phyloP scores from a whole-genome alignment of 2,797 vertebrate genomes.

The Craterocephalus amniculus region DNA sequence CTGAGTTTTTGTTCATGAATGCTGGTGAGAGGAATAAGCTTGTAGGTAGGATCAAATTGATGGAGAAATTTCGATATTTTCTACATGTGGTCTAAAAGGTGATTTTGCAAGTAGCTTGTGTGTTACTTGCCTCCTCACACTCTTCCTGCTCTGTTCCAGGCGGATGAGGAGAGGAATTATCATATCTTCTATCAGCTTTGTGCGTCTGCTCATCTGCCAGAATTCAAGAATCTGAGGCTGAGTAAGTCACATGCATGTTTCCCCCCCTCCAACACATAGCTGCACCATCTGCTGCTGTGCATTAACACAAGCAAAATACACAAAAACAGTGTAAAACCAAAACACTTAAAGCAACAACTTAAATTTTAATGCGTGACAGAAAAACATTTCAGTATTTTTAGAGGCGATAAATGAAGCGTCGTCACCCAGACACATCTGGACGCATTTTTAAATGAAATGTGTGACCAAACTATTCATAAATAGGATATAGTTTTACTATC shows the following conservation, averaged over 20 bases:
- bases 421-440: background rate
- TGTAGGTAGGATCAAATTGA: background rate
- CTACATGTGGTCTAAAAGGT: background rate
- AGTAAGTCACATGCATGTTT: slow-evolving; percentile 76
- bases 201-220: slow-evolving; percentile 91
- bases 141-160: slow-evolving; percentile 82
- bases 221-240: slow-evolving; percentile 90
- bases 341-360: too few species aligned
- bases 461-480: background rate
- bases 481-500: background rate
- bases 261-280: background rate
- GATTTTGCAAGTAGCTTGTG: background rate
- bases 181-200: slow-evolving; percentile 99
- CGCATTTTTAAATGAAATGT: background rate
- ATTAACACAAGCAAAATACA: background rate
- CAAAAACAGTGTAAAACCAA: background rate
- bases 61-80: background rate
- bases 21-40: background rate
- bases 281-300: background rate
- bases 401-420: background rate
- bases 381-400: background rate
- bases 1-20: background rate
- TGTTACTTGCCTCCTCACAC: background rate
- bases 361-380: background rate
- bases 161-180: slow-evolving; percentile 98